Percentiles rank a stretch among this genome's conserved stretches.
Evolutionary conservation across 2,797 vertebrate species (phyloP).

Genomic region (Pagetopsis macropterus): DNA sequence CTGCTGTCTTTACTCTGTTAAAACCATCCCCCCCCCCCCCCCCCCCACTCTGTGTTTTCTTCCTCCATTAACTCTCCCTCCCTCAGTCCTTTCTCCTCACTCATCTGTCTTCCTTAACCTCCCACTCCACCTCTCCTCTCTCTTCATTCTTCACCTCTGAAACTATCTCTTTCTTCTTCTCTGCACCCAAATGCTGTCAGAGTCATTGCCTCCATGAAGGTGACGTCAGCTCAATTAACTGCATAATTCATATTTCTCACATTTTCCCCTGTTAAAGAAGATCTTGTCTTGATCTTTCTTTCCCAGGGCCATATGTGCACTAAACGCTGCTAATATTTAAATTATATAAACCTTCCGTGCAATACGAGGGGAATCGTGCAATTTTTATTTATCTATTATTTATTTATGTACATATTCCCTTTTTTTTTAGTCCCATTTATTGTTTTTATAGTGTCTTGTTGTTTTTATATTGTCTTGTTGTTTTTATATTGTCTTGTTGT

Average conservation of each 20-base stretch:
- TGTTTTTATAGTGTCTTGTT: no score
- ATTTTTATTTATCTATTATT: no score
- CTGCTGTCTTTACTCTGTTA: conserved; percentile 74
- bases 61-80: neutral
- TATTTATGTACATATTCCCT: no score
- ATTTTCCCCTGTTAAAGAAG: neutral
- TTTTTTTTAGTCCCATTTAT: no score
- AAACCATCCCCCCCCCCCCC: conserved; percentile 71
- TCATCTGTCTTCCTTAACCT: conserved; percentile 19
- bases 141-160: conserved; percentile 23
- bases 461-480: no score
- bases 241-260: conserved; percentile 11
- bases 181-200: conserved; percentile 38
- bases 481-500: no score
- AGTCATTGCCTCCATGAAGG: conserved; percentile 33
- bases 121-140: conserved; percentile 8
- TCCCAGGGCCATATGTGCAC: no score
- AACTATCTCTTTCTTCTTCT: conserved; percentile 26
- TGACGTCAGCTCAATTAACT: conserved; percentile 45
- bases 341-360: no score
- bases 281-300: neutral
- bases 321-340: no score
- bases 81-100: conserved; percentile 3
- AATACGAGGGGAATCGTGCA: no score
- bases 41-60: conserved; percentile 40